Conservation (phyloP, 2,113 vertebrate species). For the Mesoclemmys tuberculata region DNA sequence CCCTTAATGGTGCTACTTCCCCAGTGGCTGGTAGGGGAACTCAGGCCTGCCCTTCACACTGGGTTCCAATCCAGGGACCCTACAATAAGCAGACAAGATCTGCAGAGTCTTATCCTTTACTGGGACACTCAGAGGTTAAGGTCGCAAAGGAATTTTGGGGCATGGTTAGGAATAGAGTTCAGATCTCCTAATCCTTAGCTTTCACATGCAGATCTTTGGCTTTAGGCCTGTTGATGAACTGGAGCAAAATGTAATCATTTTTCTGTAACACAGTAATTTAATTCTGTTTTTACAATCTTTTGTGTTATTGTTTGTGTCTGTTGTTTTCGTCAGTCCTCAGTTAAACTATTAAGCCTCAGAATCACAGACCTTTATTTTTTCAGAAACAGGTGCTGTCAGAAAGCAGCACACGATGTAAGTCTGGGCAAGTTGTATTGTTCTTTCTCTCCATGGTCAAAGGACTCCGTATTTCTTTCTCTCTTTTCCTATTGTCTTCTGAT, state of each 20-base stretch:
- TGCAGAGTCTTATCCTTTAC: neutral
- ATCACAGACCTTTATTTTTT: neutral
- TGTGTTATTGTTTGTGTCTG: neutral
- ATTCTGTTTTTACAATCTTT: neutral
- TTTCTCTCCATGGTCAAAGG: neutral
- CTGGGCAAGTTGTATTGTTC: neutral
- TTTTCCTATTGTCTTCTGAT: neutral
- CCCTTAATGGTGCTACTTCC: neutral
- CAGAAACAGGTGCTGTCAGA: neutral
- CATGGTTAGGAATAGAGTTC: neutral
- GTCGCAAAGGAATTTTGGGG: neutral
- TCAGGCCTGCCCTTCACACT: neutral
- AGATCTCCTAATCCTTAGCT: neutral
- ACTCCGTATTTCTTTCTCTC: neutral
- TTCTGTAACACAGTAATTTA: neutral
- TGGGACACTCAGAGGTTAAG: neutral
- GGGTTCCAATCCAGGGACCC: neutral
- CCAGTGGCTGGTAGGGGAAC: neutral
- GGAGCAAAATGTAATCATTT: neutral
- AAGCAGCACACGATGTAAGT: neutral
- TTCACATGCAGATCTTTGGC: neutral
- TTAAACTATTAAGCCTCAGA: neutral
- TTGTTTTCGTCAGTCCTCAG: neutral
- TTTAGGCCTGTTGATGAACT: neutral
- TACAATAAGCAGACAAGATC: neutral